Percentiles rank a stretch among this genome's conserved stretches.
phyloP scores from a whole-genome alignment of 1,140 invertebrate genomes.

The Aporrectodea caliginosa region DNA sequence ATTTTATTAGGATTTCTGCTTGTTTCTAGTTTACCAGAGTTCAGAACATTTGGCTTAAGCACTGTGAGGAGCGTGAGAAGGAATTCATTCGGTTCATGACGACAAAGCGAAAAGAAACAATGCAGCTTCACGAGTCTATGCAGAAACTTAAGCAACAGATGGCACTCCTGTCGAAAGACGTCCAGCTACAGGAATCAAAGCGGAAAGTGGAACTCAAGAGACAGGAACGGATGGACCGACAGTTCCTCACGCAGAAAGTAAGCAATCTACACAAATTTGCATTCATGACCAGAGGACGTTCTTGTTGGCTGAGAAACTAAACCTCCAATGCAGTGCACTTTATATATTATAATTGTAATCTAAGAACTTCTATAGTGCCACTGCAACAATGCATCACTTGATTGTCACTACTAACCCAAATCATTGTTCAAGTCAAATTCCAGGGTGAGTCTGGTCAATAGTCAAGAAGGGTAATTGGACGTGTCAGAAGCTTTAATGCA shows the following conservation, averaged over 20 bases:
- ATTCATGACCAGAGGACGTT: not conserved
- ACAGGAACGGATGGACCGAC: not conserved
- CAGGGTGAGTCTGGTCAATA: too few relatives aligned
- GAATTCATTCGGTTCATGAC: not conserved
- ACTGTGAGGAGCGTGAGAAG: not conserved
- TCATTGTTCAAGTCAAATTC: too few relatives aligned
- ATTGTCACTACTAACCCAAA: too few relatives aligned
- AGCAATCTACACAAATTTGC: not conserved
- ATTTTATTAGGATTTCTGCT: not conserved
- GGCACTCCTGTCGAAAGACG: not conserved
- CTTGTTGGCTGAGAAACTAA: not conserved
- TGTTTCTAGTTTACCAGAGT: not conserved
- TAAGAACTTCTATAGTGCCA: not conserved
- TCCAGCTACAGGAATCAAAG: not conserved
- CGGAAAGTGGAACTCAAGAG: not conserved
- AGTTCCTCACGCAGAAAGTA: not conserved
- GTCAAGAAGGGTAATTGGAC: too few relatives aligned
- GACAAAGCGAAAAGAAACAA: not conserved
- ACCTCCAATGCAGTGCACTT: not conserved
- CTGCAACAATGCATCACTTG: too few relatives aligned
- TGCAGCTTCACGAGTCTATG: not conserved
- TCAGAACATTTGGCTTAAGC: not conserved
- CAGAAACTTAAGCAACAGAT: not conserved
- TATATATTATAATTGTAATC: not conserved
- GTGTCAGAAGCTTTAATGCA: too few relatives aligned